These are phyloP conservation scores for Sylvia borin DNA, from an alignment of 2,797 vertebrate genomes.

Conservation along the genomic window DNA sequence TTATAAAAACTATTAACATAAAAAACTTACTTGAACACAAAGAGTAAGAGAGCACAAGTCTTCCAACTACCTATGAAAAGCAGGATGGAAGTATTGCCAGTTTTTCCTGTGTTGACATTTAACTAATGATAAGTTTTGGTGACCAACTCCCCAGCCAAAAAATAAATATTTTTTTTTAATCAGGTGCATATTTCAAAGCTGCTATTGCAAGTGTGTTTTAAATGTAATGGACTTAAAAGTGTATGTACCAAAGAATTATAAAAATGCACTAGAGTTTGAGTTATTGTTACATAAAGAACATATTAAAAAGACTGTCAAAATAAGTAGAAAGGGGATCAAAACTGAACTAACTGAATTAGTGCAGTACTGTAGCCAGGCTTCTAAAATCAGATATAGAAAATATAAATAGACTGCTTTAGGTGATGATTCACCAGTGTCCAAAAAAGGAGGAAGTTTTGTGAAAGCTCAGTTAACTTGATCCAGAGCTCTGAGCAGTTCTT, in stretches of 20 bases:
- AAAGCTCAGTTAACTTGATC: constrained; percentile 95
- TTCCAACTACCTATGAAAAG: constrained; percentile 68
- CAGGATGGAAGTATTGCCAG: constrained; percentile 74
- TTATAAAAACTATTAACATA: constrained; percentile 72
- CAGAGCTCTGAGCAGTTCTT: constrained; percentile 95
- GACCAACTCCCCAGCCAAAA: constrained; percentile 79
- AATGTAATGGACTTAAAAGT: constrained; percentile 76
- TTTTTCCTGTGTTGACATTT: constrained; percentile 71
- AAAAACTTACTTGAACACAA: constrained; percentile 67
- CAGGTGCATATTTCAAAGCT: constrained; percentile 81
- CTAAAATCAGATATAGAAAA: constrained; percentile 87
- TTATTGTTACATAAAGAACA: constrained; percentile 71
- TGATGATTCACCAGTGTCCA: constrained; percentile 90
- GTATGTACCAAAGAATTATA: constrained; percentile 73
- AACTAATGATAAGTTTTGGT: constrained; percentile 71
- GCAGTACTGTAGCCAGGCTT: constrained; percentile 82
- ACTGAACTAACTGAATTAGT: constrained; percentile 81
- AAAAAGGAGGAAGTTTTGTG: constrained; percentile 83
- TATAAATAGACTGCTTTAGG: constrained; percentile 87
- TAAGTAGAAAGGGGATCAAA: constrained; percentile 78
- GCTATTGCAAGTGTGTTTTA: constrained; percentile 74
- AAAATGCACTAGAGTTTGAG: constrained; percentile 71
- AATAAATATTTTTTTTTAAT: constrained; percentile 67
- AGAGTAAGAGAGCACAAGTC: constrained; percentile 68
- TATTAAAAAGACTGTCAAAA: constrained; percentile 75